Conservation (phyloP, 2,888 invertebrate genomes). For the Ligdia adustata region DNA sequence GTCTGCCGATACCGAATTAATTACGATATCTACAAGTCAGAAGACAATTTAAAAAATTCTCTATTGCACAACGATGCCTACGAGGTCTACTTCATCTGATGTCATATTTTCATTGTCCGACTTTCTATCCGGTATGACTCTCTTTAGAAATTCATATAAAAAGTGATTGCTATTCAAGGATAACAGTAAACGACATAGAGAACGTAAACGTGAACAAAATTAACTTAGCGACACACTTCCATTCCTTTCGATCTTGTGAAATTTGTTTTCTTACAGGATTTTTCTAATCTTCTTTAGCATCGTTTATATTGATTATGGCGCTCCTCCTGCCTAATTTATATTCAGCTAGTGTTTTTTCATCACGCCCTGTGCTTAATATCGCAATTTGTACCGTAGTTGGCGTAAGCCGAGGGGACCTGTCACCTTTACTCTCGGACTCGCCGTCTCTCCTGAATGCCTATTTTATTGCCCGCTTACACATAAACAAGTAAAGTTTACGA, state of each 20-base stretch:
- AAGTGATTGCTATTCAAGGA: constrained; percentile 21
- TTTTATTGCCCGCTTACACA: constrained; percentile 70
- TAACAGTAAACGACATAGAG: constrained; percentile 19
- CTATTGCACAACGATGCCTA: too few species aligned
- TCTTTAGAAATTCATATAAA: constrained; percentile 8
- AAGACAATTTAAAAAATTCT: too few species aligned
- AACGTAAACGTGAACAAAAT: constrained; percentile 26
- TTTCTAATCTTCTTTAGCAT: constrained; percentile 83
- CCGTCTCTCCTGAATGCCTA: constrained; percentile 63
- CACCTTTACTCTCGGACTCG: constrained; percentile 74
- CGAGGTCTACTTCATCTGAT: too few species aligned
- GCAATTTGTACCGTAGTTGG: constrained; percentile 82
- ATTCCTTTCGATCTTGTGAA: constrained; percentile 70
- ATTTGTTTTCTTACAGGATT: constrained; percentile 82
- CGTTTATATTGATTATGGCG: constrained; percentile 85
- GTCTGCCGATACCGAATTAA: too few species aligned
- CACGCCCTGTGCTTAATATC: constrained; percentile 83
- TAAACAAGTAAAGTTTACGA: constrained; percentile 68
- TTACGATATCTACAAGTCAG: too few species aligned
- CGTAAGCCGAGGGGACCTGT: constrained; percentile 78
- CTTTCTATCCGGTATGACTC: constrained; percentile 10
- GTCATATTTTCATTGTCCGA: background rate
- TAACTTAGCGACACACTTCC: constrained; percentile 40
- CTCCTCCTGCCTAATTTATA: constrained; percentile 82
- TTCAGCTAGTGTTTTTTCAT: constrained; percentile 85